phyloP scores from a whole-genome alignment of 2,113 vertebrate genomes.

The Callipepla californica region DNA sequence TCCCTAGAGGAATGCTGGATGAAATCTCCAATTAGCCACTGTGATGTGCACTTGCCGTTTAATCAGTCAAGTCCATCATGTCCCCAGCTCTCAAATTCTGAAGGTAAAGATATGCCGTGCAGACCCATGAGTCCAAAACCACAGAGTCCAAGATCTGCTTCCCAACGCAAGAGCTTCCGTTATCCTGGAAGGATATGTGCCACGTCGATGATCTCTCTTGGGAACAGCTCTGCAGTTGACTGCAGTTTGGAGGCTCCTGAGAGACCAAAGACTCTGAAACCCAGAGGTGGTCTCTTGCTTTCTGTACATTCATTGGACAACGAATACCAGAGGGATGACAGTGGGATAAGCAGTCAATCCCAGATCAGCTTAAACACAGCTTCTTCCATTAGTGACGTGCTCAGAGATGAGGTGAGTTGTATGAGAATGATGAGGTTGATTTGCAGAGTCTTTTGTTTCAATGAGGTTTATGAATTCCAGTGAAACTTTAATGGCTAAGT shows the following conservation, averaged over 20 bases:
- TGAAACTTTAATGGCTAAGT: neutral
- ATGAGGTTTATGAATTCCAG: neutral
- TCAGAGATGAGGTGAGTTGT: constrained; percentile 83
- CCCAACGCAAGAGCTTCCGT: constrained; percentile 68
- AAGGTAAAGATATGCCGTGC: constrained; percentile 75
- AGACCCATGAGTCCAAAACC: constrained; percentile 89
- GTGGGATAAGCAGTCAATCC: constrained; percentile 72
- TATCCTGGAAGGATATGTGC: constrained; percentile 74
- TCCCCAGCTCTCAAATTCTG: constrained; percentile 53
- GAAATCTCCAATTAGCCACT: constrained; percentile 50
- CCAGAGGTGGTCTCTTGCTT: constrained; percentile 75
- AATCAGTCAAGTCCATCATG: constrained; percentile 64
- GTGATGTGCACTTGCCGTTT: constrained; percentile 24
- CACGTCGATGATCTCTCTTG: constrained; percentile 78
- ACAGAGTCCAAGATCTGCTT: constrained; percentile 73
- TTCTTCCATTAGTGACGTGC: constrained; percentile 74
- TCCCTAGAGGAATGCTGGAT: constrained; percentile 66
- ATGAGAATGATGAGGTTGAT: neutral
- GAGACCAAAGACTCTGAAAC: constrained; percentile 80
- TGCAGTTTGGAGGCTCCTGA: constrained; percentile 72
- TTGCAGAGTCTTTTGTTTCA: neutral
- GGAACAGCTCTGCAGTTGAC: constrained; percentile 74
- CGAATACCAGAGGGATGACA: constrained; percentile 75
- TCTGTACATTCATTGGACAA: constrained; percentile 77
- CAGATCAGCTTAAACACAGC: constrained; percentile 74